Evolutionary conservation across 2,888 invertebrate genomes (phyloP), one percentile per base, ranked within the genome.

Genomic region (Macrosiphum euphorbiae): DNA sequence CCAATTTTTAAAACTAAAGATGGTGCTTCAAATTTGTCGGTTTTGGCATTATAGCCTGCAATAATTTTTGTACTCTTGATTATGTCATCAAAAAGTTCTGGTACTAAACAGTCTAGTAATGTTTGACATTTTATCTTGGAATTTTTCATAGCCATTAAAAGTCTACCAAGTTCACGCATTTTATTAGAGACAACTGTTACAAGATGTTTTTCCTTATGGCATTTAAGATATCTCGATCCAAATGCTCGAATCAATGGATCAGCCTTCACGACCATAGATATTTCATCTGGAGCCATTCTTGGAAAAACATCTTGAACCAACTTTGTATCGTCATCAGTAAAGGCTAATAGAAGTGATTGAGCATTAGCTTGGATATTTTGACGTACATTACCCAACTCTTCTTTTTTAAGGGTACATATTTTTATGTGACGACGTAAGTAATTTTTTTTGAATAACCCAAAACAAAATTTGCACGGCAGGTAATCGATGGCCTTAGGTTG

Each of bases 191-290:
- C 58, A 1, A 88, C 88, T 0, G 35, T 13, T 26, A 88, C 41
- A 11, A 88, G 55, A 55, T 88, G 88, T 26, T 88, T 88, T 88
- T 88, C 88, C 55, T 58, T 88, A 10, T 58, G 58, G 2, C 24
- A 55, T 44, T 88, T 88, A 2, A 88, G 58, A 26, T 88, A 88
- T 1, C 58, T 55, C 4, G 41, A 13, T 8, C 88, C 88, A 26
- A 87, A 87, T 50, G 47, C 50, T 50, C 50, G 10, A n/a, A 87
- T 87, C 4, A 87, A 50, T 28, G 28, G 28, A 87, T 87, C 87
- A 87, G 16, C n/a, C 50, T 87, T 87, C 0, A 87, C 87, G 13
- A 87, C n/a, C n/a, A 87, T 28, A 3, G 87, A 87, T 87, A 87
- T 28, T 28, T 87, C 50, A 26, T 87, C 87, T 5, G n/a, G 50